Evolutionary conservation across 2,888 invertebrate genomes (phyloP).

Genomic region (Antheraea yamamai): DNA sequence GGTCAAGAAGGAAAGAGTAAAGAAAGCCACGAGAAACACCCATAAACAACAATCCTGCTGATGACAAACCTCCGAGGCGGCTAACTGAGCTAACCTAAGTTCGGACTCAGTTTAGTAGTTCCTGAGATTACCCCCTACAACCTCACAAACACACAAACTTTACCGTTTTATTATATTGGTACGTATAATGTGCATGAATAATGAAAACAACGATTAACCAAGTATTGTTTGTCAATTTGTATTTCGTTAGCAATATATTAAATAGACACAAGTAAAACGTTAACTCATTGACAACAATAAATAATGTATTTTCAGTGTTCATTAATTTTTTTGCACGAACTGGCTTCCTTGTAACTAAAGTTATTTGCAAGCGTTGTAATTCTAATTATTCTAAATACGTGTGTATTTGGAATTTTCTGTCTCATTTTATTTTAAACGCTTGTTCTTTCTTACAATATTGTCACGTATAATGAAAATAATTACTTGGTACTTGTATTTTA

Average conservation of each 20-base stretch:
- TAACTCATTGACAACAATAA: not conserved
- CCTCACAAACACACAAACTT: too few species aligned
- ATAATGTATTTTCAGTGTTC: not conserved
- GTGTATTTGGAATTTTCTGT: not conserved
- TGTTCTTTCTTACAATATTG: constrained; percentile 12
- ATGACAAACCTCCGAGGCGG: too few species aligned
- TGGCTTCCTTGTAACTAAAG: constrained; percentile 6
- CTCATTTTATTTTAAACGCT: constrained; percentile 14
- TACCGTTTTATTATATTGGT: too few species aligned
- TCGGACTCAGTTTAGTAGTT: too few species aligned
- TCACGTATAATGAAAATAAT: constrained; percentile 1
- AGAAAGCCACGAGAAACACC: too few species aligned
- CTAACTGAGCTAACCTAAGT: too few species aligned
- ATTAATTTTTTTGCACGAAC: not conserved
- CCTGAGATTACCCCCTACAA: too few species aligned
- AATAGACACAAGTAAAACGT: not conserved
- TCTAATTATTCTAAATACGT: not conserved
- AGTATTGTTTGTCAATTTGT: not conserved
- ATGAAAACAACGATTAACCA: too few species aligned
- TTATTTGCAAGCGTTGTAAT: not conserved
- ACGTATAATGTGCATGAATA: too few species aligned
- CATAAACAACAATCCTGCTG: too few species aligned
- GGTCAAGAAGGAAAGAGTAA: too few species aligned
- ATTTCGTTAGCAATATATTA: not conserved
- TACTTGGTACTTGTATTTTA: not conserved